A percentile compares a stretch with the other conserved stretches of the same genome.
These are phyloP conservation scores for Cyphomyrus discorhynchus DNA, from an alignment of 2,113 vertebrate genomes.

Conservation along the genomic window DNA sequence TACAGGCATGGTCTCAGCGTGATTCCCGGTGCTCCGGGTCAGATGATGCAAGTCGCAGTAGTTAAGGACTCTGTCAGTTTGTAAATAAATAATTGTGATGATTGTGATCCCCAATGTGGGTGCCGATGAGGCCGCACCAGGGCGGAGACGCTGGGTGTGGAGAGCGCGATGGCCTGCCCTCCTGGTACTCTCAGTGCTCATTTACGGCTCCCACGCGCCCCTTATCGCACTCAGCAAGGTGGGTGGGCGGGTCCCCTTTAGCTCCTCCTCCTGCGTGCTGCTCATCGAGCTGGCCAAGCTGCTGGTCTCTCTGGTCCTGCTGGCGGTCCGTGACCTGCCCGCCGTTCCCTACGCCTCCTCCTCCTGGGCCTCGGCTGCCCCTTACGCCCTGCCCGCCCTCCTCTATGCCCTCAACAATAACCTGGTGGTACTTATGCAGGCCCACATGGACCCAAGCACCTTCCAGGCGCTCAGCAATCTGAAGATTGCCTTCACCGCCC, in stretches of 20 bases:
- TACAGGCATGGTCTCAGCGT: background rate
- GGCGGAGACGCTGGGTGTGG: constrained; percentile 31
- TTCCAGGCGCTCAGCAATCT: constrained; percentile 89
- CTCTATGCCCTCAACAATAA: constrained; percentile 92
- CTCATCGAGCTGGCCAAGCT: constrained; percentile 78
- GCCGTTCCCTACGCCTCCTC: background rate
- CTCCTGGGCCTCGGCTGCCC: constrained; percentile 47
- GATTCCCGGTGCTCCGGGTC: background rate
- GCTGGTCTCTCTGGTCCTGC: constrained; percentile 56
- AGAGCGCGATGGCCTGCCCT: constrained; percentile 65
- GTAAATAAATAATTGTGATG: constrained; percentile 44
- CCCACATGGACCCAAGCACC: constrained; percentile 89
- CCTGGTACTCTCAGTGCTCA: constrained; percentile 67
- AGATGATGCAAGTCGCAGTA: background rate
- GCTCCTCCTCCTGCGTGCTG: constrained; percentile 71
- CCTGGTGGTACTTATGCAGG: constrained; percentile 85
- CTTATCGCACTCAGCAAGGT: constrained; percentile 76
- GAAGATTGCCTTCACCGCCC: constrained; percentile 79
- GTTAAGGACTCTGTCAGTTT: background rate
- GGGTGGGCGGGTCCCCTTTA: constrained; percentile 74
- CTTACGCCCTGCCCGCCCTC: constrained; percentile 76
- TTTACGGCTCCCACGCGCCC: constrained; percentile 85
- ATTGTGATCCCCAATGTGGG: constrained; percentile 48
- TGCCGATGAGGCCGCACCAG: constrained; percentile 23
- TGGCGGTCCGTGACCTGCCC: constrained; percentile 44